Evolutionary conservation across 1,140 invertebrate species (phyloP), one percentile per base, ranked within the genome.

Genomic region (Drosophila bocqueti): DNA sequence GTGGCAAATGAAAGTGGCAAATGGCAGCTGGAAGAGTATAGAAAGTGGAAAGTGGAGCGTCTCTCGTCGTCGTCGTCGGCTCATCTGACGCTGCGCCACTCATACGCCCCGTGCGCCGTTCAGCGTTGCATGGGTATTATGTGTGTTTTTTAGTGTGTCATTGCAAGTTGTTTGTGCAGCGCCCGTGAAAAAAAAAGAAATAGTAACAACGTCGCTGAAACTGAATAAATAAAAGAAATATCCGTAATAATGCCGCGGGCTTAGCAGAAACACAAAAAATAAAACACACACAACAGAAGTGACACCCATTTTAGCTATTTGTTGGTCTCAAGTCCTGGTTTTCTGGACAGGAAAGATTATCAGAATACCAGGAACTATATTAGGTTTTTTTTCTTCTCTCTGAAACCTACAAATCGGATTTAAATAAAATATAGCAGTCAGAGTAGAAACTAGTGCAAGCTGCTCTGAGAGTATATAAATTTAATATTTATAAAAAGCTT

Each of bases 101-200:
- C 34, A 36, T 36, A 36, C 34, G 34, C 34, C 34, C 34, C 34
- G 34, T 36, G 34, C 42, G 59, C 45, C 49, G 49, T 11, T 16
- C 15, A 4, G 31, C 21, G 36, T 40, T 76, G 29, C 75, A 34
- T 42, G 31, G 50, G 42, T 69, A 38, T 66, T 18, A 55, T 45
- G 29, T 42, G 31, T 52, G 40, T 49, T 61, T 57, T 57, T 76
- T 62, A 76, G 40, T 75, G 31, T 78, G 65, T 71, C 66, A 71
- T 63, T 79, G 64, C 58, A 69, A 77, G 52, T 71, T 77, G 45
- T 69, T 52, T 61, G 52, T 52, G 59, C 76, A 79, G 46, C 55
- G 76, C 67, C 76, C 76, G 46, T 79, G 76, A 79, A 79, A 79
- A 50, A 50, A n/a, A 13, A 11, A 71, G 34, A 24, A 24, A 26